phyloP scores from a whole-genome alignment of 2,888 invertebrate species.

The Mystacides longicornis region DNA sequence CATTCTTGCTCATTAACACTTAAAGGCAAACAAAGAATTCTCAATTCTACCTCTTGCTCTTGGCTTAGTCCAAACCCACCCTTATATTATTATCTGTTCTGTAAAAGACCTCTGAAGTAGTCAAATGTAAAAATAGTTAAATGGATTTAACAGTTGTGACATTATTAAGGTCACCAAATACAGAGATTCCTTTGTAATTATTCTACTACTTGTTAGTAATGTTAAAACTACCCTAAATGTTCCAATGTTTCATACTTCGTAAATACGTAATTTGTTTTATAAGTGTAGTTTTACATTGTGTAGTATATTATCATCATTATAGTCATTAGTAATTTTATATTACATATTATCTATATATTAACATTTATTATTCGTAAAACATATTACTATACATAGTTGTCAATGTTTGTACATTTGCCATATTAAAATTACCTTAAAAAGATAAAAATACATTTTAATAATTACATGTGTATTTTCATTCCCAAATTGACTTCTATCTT shows the following conservation, averaged over 20 bases:
- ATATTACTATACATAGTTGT: slow-evolving; percentile 13
- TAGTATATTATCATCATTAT: slow-evolving; percentile 19
- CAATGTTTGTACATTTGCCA: slow-evolving; percentile 26
- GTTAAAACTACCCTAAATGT: slow-evolving; percentile 23
- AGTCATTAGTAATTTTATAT: background rate
- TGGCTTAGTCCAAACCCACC: no score
- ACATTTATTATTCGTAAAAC: no score
- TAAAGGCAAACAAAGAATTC: no score
- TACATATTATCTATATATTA: no score
- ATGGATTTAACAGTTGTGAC: no score
- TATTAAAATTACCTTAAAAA: slow-evolving; percentile 23
- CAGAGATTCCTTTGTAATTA: background rate
- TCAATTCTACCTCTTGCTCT: no score
- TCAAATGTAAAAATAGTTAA: no score
- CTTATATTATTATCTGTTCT: no score
- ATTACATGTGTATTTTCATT: slow-evolving; percentile 14
- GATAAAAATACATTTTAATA: slow-evolving; percentile 10
- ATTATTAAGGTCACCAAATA: no score
- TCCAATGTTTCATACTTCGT: slow-evolving; percentile 21
- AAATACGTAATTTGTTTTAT: slow-evolving; percentile 44
- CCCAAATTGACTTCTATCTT: no score
- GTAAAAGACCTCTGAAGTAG: no score
- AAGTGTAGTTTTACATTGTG: slow-evolving; percentile 21
- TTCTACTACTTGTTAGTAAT: slow-evolving; percentile 4
- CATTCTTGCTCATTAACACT: no score